Conservation (phyloP, 2,797 vertebrate species). For the Cryptoprocta ferox region DNA sequence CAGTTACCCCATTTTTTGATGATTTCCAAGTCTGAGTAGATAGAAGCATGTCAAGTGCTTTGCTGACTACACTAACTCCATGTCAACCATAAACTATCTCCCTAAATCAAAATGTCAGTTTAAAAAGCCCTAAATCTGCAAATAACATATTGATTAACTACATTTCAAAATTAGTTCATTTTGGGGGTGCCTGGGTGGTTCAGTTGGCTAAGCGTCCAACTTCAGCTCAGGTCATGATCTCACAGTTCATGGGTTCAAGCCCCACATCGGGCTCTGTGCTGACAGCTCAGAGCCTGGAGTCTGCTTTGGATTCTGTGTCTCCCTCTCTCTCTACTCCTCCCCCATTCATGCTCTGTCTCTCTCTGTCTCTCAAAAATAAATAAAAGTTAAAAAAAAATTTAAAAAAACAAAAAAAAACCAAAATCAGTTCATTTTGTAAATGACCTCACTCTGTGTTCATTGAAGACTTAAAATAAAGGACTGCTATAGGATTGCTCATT, state of each 20-base stretch:
- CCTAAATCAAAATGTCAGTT: not conserved
- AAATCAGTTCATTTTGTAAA: not conserved
- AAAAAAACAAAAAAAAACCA: not conserved
- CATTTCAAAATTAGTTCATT: not conserved
- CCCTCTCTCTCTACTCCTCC: too few species aligned
- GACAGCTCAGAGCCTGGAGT: too few species aligned
- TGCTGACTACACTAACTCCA: not conserved
- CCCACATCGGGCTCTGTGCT: too few species aligned
- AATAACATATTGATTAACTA: not conserved
- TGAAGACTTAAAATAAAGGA: not conserved
- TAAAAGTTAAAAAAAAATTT: too few species aligned
- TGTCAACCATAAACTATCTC: not conserved
- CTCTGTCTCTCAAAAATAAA: too few species aligned
- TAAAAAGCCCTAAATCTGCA: not conserved
- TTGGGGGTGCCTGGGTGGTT: not conserved
- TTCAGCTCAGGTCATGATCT: too few species aligned
- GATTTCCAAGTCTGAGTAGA: not conserved
- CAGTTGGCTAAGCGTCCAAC: too few species aligned
- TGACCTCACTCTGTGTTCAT: not conserved
- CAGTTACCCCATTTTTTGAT: not conserved
- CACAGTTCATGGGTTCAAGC: too few species aligned
- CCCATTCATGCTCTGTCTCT: too few species aligned
- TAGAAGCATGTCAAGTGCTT: not conserved
- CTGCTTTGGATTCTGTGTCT: too few species aligned
- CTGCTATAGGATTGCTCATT: not conserved